Evolutionary conservation across 2,888 invertebrate genomes (phyloP).

Genomic region (Drosophila mulleri): DNA sequence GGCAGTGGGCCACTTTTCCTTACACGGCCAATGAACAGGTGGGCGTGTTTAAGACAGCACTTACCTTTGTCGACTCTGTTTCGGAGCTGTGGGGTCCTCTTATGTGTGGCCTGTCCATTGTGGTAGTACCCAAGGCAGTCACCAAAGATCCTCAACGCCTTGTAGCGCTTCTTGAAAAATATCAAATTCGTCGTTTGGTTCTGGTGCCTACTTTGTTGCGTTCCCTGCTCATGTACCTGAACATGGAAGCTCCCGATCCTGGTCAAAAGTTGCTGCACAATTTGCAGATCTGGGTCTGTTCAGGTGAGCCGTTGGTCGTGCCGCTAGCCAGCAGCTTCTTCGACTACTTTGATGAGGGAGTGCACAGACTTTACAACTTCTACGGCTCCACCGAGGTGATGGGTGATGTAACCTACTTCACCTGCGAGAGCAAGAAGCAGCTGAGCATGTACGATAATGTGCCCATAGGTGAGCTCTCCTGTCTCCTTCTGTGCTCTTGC

Average conservation of each 20-base stretch:
- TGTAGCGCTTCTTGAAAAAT: slow-evolving; percentile 88
- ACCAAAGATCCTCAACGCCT: slow-evolving; percentile 93
- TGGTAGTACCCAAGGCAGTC: slow-evolving; percentile 90
- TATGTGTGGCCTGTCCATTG: slow-evolving; percentile 88
- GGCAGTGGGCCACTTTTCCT: slow-evolving; percentile 95
- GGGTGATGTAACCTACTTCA: slow-evolving; percentile 94
- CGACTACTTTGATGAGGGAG: slow-evolving; percentile 88
- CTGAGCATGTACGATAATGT: slow-evolving; percentile 89
- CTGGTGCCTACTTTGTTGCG: slow-evolving; percentile 93
- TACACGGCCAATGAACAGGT: slow-evolving; percentile 88
- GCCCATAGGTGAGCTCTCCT: slow-evolving; percentile 90
- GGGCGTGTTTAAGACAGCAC: slow-evolving; percentile 95
- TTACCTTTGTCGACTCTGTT: slow-evolving; percentile 96
- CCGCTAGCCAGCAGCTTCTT: slow-evolving; percentile 91
- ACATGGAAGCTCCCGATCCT: slow-evolving; percentile 85
- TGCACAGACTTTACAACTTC: slow-evolving; percentile 92
- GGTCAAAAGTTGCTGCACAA: slow-evolving; percentile 86
- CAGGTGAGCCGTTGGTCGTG: slow-evolving; percentile 92
- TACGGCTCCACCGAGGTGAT: slow-evolving; percentile 97
- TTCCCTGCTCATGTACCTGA: slow-evolving; percentile 91
- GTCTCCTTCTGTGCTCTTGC: background rate
- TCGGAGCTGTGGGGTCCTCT: slow-evolving; percentile 95
- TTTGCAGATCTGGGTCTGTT: slow-evolving; percentile 93
- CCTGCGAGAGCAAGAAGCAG: slow-evolving; percentile 88
- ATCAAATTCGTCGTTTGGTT: slow-evolving; percentile 92